A percentile compares a stretch with the other conserved stretches of the same genome.
Evolutionary conservation across 2,113 vertebrate genomes (phyloP).

Genomic region (Epinephelus lanceolatus): DNA sequence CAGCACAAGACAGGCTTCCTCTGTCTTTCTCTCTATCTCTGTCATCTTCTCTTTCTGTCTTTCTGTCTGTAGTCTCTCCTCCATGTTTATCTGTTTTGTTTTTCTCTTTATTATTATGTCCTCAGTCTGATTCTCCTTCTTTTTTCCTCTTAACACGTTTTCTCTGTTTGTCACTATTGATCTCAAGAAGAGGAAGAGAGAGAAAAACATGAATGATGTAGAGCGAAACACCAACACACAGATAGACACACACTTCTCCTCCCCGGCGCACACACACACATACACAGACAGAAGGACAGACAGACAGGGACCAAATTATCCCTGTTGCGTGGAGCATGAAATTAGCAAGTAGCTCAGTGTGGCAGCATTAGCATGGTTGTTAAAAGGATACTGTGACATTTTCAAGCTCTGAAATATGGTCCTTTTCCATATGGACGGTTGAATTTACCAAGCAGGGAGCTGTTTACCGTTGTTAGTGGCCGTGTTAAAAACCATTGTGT

Average conservation of each 20-base stretch:
- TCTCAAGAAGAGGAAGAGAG: conserved; percentile 29
- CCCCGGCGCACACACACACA: conserved; percentile 11
- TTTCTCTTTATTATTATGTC: background rate
- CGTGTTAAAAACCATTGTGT: conserved; percentile 24
- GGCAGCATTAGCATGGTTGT: conserved; percentile 78
- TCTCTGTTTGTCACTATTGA: conserved; percentile 44
- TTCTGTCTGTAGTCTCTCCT: conserved; percentile 20
- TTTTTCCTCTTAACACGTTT: background rate
- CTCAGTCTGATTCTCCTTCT: background rate
- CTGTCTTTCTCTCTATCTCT: conserved; percentile 23
- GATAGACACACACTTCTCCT: conserved; percentile 20
- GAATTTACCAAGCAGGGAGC: conserved; percentile 39
- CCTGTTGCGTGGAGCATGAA: conserved; percentile 81
- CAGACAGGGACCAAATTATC: conserved; percentile 78
- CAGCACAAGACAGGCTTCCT: conserved; percentile 54
- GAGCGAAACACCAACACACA: conserved; percentile 31
- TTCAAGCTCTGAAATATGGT: conserved; percentile 61
- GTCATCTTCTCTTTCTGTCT: conserved; percentile 7
- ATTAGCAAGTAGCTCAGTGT: conserved; percentile 81
- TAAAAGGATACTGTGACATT: conserved; percentile 75
- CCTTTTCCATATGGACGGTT: conserved; percentile 39
- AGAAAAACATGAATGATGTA: conserved; percentile 43
- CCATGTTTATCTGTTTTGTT: background rate
- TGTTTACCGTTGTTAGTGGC: conserved; percentile 26
- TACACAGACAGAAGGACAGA: conserved; percentile 37